Evolutionary conservation across 2,113 vertebrate species (phyloP).

Genomic region (Caretta caretta): DNA sequence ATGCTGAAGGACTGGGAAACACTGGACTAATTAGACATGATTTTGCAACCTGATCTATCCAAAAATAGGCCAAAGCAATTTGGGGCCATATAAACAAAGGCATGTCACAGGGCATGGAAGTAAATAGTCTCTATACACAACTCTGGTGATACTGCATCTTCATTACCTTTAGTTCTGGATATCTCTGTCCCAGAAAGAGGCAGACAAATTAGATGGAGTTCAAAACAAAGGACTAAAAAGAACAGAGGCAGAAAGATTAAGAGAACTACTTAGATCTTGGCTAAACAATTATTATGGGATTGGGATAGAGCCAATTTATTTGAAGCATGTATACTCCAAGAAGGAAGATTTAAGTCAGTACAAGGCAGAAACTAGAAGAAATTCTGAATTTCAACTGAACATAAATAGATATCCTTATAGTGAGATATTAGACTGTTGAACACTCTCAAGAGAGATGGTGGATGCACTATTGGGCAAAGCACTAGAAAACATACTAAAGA

Average conservation of each 20-base stretch:
- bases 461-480: conserved; percentile 27
- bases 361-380: neutral
- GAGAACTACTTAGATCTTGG: neutral
- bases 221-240: neutral
- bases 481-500: conserved; percentile 47
- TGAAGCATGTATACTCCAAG: too few relatives aligned
- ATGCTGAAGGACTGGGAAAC: neutral
- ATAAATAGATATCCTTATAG: conserved; percentile 22
- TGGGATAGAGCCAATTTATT: neutral
- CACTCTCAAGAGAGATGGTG: conserved; percentile 22
- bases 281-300: neutral
- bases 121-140: accelerated
- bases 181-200: neutral
- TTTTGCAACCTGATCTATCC: neutral
- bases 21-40: neutral
- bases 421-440: conserved; percentile 23
- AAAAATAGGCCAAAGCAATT: neutral
- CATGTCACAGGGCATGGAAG: neutral
- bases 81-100: neutral
- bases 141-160: neutral
- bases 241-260: neutral
- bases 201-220: neutral
- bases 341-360: neutral
- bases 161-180: neutral
- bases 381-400: neutral